A percentile compares a stretch with the other conserved stretches of the same genome.
These are phyloP conservation scores for Ctenosaura bakeri DNA, from an alignment of 2,797 vertebrate genomes.

Conservation along the genomic window DNA sequence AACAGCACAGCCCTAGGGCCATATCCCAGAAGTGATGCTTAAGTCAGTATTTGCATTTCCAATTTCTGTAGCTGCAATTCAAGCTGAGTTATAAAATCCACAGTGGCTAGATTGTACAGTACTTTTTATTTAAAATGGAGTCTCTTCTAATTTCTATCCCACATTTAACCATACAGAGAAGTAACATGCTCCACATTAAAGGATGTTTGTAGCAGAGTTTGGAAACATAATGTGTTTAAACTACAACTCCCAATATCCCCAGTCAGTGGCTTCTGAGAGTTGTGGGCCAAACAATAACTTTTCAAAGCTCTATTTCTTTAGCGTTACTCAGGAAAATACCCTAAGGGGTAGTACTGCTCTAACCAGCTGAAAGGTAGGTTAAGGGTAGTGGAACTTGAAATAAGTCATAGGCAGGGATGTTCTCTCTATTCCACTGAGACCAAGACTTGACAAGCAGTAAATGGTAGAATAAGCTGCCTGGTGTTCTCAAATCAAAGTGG, in stretches of 20 bases:
- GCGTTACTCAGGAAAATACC: neutral
- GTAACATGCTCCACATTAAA: neutral
- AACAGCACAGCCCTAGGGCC: neutral
- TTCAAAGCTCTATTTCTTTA: neutral
- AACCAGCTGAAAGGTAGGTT: neutral
- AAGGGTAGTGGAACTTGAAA: neutral
- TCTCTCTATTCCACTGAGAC: neutral
- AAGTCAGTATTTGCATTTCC: slow-evolving; percentile 22
- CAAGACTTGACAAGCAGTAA: neutral
- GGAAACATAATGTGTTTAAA: neutral
- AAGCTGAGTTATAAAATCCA: slow-evolving; percentile 14
- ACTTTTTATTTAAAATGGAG: neutral
- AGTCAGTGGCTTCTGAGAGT: neutral
- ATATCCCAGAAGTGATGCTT: slow-evolving; percentile 9
- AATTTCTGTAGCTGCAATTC: slow-evolving; percentile 10
- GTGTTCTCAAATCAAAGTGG: too few relatives aligned
- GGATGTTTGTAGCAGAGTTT: neutral
- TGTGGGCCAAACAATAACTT: neutral
- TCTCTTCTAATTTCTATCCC: neutral
- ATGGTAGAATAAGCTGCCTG: neutral
- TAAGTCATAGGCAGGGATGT: too few relatives aligned
- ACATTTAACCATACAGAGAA: neutral
- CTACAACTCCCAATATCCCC: neutral
- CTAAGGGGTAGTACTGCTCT: neutral
- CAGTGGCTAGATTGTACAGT: neutral